Evolutionary conservation across 2,797 vertebrate genomes (phyloP).

Genomic region (Macrochelys suwanniensis): DNA sequence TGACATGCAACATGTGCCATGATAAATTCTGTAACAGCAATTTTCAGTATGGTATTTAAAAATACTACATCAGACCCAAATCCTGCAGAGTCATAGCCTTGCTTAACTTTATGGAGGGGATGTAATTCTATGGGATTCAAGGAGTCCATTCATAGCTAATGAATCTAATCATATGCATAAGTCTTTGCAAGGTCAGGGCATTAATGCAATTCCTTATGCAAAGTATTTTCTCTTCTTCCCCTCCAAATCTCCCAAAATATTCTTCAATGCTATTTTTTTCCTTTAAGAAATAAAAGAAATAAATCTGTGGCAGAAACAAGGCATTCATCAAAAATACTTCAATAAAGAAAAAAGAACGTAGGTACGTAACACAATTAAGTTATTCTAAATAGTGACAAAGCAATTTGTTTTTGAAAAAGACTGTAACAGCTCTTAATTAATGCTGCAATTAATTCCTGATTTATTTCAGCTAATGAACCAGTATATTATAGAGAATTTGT

Average conservation of each 20-base stretch:
- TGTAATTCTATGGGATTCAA: neutral
- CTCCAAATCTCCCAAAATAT: neutral
- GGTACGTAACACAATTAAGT: neutral
- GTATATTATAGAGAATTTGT: neutral
- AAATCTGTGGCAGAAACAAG: neutral
- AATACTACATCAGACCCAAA: neutral
- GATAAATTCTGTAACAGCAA: neutral
- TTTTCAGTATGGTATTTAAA: neutral
- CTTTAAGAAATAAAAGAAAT: neutral
- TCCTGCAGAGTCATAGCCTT: neutral
- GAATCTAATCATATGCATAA: neutral
- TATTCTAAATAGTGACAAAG: neutral
- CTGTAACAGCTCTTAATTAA: neutral
- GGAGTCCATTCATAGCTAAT: neutral
- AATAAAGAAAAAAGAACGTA: neutral
- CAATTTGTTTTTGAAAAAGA: too few species aligned
- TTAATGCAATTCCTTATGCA: neutral
- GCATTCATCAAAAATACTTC: neutral
- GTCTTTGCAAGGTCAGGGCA: rapidly evolving
- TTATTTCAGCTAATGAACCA: neutral
- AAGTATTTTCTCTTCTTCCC: neutral
- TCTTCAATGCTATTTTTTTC: rapidly evolving
- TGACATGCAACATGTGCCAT: rapidly evolving
- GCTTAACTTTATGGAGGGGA: neutral
- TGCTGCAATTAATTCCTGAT: neutral